Base-by-base conservation (phyloP, 2,113 vertebrate genomes). In the Furnarius figulus region DNA sequence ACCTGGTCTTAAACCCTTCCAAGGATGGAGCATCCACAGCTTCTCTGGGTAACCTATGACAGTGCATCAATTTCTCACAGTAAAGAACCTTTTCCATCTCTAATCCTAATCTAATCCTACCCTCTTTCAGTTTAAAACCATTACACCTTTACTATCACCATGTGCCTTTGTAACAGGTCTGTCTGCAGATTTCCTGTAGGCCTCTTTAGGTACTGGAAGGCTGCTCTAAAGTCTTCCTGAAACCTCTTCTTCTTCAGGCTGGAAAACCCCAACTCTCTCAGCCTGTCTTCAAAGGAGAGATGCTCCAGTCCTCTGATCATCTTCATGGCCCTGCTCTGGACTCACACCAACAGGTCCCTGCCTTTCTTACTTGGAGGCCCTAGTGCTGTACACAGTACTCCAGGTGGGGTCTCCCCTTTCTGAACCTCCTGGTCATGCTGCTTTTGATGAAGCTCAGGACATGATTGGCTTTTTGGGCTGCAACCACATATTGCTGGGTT, bases 321-420 rank as follows among this genome's bases (percentile, higher is more conserved):
- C n/a, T 62, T 68, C 12, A 7, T 5, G 23, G 20, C n/a, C 25
- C n/a, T 58, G 31, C 40, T 61, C 24, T 68, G 46, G 46, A 61
- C 16, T 61, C 0, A 0, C 20, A 52, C 33, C 20, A 47, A 30
- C 20, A 61, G 20, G 16, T 30, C 10, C n/a, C 21, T 25, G 9
- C 25, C 46, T 24, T 82, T 31, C 23, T n/a, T 30, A 6, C 67
- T 2, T 61, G 24, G 3, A 7, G 6, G 23, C 9, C 10, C 19
- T 39, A 53, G 53, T 62, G 28, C 10, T 25, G 44, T 21, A 61
- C 8, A 20, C 30, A 55, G 24, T 6, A 47, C 30, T 62, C 24
- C 40, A 46, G 6, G 16, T 27, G 24, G 24, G 52, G n/a, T 40
- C 55, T 55, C 40, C 68, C 21, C 24, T 76, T 17, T 52, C 46